Base-by-base conservation (phyloP, 2,888 invertebrate genomes). In the Notodonta ziczac region DNA sequence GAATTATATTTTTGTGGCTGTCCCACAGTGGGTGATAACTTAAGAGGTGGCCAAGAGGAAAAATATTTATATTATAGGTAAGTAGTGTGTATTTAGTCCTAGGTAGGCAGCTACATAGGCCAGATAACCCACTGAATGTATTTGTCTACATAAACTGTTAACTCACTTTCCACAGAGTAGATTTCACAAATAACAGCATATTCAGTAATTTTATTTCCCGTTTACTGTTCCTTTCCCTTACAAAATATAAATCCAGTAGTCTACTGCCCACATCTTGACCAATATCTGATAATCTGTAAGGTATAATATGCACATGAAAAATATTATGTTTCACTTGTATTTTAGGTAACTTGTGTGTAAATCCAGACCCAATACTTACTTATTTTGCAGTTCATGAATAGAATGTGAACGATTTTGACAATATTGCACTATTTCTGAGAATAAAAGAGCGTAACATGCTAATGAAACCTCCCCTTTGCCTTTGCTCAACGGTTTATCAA, bases 401-500 rank as follows among this genome's bases (percentile, higher is more conserved):
- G 98, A 98, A 83, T 97, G 97, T 9, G 98, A 98, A 77, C 98
- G 96, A 94, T 97, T 98, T 94, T 99, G 99, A 82, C 98, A 98
- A 91, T 99, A 99, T 86, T 99, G 98, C 2, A 99, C 98, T 67
- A 99, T 96, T 95, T 99, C 99, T 24, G 99, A 99, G 89, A 99
- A 99, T 61, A 99, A 94, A 56, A 99, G 94, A 0, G 99, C 98
- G 91, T 98, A 99, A 77, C 98, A 97, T 75, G 98, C 98, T 59
- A 98, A 90, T 57, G 98, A 98, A 61, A 98, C 97, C 94, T 98
- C 98, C 14, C 97, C 96, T 90, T 98, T 98, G 8, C 98, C 98
- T 91, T 98, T 97, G 76, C 98, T 98, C 1, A 99, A 87, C 1
- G 98, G 97, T 88, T 98, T 98, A 85, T 99, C 98, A 24, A 98